Percentiles rank a stretch among this genome's conserved stretches.
phyloP scores from a whole-genome alignment of 2,888 invertebrate genomes.

The Philopedon plagiatum region DNA sequence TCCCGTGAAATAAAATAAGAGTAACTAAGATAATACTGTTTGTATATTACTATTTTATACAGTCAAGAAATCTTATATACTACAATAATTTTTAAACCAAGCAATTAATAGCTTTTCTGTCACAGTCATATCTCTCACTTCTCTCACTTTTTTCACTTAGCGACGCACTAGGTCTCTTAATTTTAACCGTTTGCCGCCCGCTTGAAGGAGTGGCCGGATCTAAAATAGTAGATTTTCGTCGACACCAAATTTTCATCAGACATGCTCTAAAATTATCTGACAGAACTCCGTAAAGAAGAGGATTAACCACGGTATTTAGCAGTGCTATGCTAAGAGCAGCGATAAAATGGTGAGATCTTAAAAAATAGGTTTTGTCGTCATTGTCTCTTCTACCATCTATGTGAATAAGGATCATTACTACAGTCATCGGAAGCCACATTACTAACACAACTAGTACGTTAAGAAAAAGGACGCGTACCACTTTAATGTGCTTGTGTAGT shows the following conservation, averaged over 20 bases:
- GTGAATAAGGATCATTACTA: conserved; percentile 72
- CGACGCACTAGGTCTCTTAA: conserved; percentile 59
- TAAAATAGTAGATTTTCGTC: conserved; percentile 33
- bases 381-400: conserved; percentile 70
- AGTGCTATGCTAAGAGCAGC: conserved; percentile 70
- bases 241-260: conserved; percentile 67
- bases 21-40: not conserved
- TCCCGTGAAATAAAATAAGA: not conserved
- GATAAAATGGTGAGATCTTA: conserved; percentile 72
- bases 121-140: conserved; percentile 34
- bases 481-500: conserved; percentile 71
- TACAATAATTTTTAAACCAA: conserved; percentile 16
- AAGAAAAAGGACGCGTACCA: conserved; percentile 70
- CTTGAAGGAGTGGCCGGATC: conserved; percentile 60
- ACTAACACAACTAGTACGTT: conserved; percentile 73
- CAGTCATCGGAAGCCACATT: conserved; percentile 74
- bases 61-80: conserved; percentile 4
- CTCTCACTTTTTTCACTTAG: conserved; percentile 59
- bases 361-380: conserved; percentile 70
- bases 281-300: conserved; percentile 72
- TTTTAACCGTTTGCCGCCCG: conserved; percentile 56
- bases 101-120: conserved; percentile 27
- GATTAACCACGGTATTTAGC: conserved; percentile 73
- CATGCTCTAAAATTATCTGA: conserved; percentile 72
- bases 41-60: conserved; percentile 18